Base-by-base conservation (phyloP, 2,113 vertebrate species). In the Bos javanicus region DNA sequence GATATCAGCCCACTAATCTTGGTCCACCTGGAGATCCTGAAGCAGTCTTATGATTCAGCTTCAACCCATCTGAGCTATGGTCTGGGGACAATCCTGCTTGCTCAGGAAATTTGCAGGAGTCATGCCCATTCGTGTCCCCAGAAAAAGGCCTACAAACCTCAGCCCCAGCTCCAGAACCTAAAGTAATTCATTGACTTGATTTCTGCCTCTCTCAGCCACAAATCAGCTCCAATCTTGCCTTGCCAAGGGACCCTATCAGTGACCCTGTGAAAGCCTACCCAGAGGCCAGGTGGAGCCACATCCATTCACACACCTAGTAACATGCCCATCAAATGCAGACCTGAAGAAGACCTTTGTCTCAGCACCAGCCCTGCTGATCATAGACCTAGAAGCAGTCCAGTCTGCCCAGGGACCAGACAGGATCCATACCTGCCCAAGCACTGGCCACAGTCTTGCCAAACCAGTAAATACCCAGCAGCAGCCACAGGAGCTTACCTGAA, bases 121-220 rank as follows among this genome's bases (percentile, higher is more conserved):
- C 25, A 12, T 62, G 54, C 25, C 2, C 67, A 76, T 87, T 13
- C 4, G 0, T 52, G 33, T 2, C 5, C 9, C 28, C 14, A 43
- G 50, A 85, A 30, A 5, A 36, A 85, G 14, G 5, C 25, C 9
- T 93, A 23, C 6, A 26, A 43, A 52, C 4, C 21, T 28, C 15
- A 19, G 52, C 26, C 52, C 36, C 15, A 46, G 5, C 13, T 76
- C 6, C 28, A 71, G 36, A 92, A 36, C 12, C 5, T 71, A 21
- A 71, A 25, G 5, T 71, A 67, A 13, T 6, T 19, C n/a, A 83
- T 2, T 67, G 16, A 54, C 52, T 28, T 82, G 25, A 12, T 48
- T 50, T 16, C 56, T 80, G 74, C 21, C 25, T 12, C 13, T 80
- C 23, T 80, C 28, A 90, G 19, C 36, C 39, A 46, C 19, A n/a